Base-by-base conservation (phyloP, 2,113 vertebrate species). In the Psammodynastes pulverulentus region DNA sequence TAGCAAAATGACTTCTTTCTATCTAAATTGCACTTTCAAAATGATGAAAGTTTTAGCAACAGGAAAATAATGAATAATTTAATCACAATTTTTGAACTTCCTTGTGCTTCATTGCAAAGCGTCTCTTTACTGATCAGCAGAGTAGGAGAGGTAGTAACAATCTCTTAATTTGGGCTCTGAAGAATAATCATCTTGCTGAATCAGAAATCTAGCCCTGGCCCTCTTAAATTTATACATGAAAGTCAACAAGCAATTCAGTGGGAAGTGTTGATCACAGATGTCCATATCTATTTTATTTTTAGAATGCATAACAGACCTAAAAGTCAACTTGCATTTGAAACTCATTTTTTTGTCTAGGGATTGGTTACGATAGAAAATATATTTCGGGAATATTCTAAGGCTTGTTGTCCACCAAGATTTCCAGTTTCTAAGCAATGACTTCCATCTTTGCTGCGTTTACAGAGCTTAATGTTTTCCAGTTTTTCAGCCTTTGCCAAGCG, bases 401-500 rank as follows among this genome's bases (percentile, higher is more conserved):
- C 89, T 93, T 79, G 45, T 94, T 92, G 91, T 95, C 84, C 92
- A 26, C 94, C 92, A 95, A 96, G 91, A 92, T 46, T 91, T 92
- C 91, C 87, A 92, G n/a, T 95, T 95, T 92, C 89, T 95, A 93
- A 96, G 96, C 94, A 94, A 92, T 72, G 90, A 94, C 94, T 3
- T 96, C 96, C 96, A 96, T 95, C 95, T 93, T 94, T 95, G 79
- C 88, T 95, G 51, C 91, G 94, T 88, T 95, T 89, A 89, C 84
- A 48, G 93, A 96, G 94, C 51, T 90, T 54, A 72, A 93, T 93
- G 95, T 94, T 97, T 97, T 95, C 90, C 95, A 95, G 95, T 94
- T 96, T 90, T 96, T 96, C 96, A 93, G 95, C 96, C 96, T 95
- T 97, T 96, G 97, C 96, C 92, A 91, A 96, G 96, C 96, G 96